These are phyloP conservation scores for Noctua janthe DNA, from an alignment of 2,888 invertebrate genomes.

Conservation along the genomic window DNA sequence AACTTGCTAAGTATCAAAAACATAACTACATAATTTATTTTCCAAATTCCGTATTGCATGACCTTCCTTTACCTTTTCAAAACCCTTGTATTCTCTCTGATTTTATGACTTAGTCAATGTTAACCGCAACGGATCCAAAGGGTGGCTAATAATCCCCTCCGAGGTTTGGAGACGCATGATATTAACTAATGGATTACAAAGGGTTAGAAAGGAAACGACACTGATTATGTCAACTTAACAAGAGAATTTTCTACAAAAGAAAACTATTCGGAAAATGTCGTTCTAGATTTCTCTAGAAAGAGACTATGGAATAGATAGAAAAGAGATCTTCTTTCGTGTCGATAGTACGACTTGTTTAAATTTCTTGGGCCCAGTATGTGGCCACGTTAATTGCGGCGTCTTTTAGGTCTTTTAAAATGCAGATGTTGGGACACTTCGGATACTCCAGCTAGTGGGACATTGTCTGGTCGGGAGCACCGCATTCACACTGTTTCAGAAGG, in stretches of 20 bases:
- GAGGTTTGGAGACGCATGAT: constrained; percentile 5
- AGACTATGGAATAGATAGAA: background rate
- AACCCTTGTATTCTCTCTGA: background rate
- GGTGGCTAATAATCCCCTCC: constrained; percentile 15
- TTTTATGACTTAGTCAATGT: constrained; percentile 3
- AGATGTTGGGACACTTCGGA: too few relatives aligned
- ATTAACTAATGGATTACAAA: constrained; percentile 25
- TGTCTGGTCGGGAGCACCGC: too few relatives aligned
- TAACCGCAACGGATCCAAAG: constrained; percentile 3
- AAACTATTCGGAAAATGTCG: background rate
- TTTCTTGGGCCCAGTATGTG: too few relatives aligned
- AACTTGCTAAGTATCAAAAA: background rate
- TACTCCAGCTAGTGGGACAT: too few relatives aligned
- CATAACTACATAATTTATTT: background rate
- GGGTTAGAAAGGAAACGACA: background rate
- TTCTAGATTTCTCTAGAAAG: background rate
- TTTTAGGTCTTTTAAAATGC: too few relatives aligned
- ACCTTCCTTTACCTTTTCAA: background rate
- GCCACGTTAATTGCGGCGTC: too few relatives aligned
- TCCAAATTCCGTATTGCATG: background rate
- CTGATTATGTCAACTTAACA: background rate
- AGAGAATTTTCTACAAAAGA: background rate
- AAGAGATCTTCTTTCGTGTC: background rate
- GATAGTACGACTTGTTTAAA: too few relatives aligned
- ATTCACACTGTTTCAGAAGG: too few relatives aligned